Base-by-base conservation (phyloP, 2,888 invertebrate species). In the Noctua fimbriata region DNA sequence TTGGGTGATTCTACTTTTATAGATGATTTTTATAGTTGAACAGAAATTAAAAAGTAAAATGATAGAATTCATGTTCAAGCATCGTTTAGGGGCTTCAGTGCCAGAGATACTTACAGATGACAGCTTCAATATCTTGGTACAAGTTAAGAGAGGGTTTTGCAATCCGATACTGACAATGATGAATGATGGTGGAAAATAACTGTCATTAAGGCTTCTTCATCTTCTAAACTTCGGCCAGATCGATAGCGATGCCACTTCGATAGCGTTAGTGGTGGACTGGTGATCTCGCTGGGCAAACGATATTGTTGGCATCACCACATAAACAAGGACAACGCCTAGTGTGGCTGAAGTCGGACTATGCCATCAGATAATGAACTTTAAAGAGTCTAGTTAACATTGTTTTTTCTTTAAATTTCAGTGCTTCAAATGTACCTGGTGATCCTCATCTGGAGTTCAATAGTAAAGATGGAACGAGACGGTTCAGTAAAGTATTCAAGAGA, bases 401-500 rank as follows among this genome's bases (percentile, higher is more conserved):
- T 63, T 60, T 66, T 65, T 67, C 0, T 77, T n/a, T 72, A 58
- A 44, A 69, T 95, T 95, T 49, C 95, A 96, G 96, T 93, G 92
- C 91, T 96, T 24, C 96, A 97, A 91, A 91, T 96, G 80, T 97
- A 97, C 93, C 89, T 97, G 91, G 95, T 94, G 79, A 95, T 96
- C 76, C 90, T 96, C 24, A 95, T 97, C 69, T 95, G 96, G 96
- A 96, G 96, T 84, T 95, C 96, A 4, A 95, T 97, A 73, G 94
- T 96, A 81, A 96, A 97, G 91, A 96, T 97, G 96, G 93, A 95
- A 76, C 87, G 97, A 63, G 96, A 97, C 73, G 96, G 95, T 9
- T 92, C 95, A 1, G 96, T 96, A 41, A 97, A 96, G 79, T 97
- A 97, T 89, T 95, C 94, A 2, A 90, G 96, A 72, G 96, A 97